A percentile compares a stretch with the other conserved stretches of the same genome.
Evolutionary conservation across 2,888 invertebrate species (phyloP).

Genomic region (Escarpia spicata): DNA sequence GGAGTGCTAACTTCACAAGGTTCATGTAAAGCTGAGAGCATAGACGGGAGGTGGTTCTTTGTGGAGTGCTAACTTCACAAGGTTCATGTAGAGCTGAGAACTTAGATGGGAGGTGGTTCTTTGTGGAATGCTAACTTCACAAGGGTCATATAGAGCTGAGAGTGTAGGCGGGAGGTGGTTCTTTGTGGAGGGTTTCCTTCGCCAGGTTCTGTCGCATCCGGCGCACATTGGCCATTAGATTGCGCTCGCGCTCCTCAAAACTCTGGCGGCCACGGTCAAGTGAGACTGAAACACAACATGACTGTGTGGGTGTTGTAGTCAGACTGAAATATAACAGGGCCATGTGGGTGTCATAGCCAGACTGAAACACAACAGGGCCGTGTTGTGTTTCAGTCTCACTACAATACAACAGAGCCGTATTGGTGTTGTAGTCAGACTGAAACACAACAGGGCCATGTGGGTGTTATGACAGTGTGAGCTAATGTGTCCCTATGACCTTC

Average conservation of each 20-base stretch:
- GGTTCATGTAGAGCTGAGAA: too few relatives aligned
- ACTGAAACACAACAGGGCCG: background rate
- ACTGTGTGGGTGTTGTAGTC: too few relatives aligned
- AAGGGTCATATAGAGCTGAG: background rate
- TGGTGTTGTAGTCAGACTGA: too few relatives aligned
- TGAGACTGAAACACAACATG: slow-evolving; percentile 49
- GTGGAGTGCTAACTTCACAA: too few relatives aligned
- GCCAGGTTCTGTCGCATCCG: slow-evolving; percentile 56
- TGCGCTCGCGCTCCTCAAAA: slow-evolving; percentile 57
- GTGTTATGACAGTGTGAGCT: too few relatives aligned
- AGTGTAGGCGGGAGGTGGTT: slow-evolving; percentile 46
- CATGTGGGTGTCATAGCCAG: too few relatives aligned
- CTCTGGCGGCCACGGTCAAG: slow-evolving; percentile 51
- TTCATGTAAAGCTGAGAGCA: too few relatives aligned
- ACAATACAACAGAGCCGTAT: slow-evolving; percentile 30
- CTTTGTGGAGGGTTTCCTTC: slow-evolving; percentile 53
- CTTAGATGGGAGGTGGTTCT: too few relatives aligned
- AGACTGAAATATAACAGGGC: background rate
- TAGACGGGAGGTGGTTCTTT: too few relatives aligned
- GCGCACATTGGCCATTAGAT: slow-evolving; percentile 57
- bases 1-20: too few relatives aligned
- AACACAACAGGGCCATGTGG: background rate
- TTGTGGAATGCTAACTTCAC: too few relatives aligned
- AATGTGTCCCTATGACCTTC: too few relatives aligned
- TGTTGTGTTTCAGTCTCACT: slow-evolving; percentile 41